A percentile compares a stretch with the other conserved stretches of the same genome.
Evolutionary conservation across 2,888 invertebrate genomes (phyloP).

Genomic region (Cheilosia variabilis): DNA sequence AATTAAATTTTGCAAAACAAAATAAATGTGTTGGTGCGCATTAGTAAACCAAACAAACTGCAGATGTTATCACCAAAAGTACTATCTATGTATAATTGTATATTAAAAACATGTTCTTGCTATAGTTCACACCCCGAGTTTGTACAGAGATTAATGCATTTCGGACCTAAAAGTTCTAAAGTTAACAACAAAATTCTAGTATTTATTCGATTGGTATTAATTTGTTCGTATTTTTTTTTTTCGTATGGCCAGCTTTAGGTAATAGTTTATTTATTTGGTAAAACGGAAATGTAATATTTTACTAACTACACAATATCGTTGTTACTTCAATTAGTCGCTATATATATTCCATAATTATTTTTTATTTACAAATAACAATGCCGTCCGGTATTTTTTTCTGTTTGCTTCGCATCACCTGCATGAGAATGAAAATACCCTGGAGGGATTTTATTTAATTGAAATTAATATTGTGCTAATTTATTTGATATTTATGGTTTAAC

Average conservation of each 20-base stretch:
- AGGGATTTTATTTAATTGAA: constrained; percentile 58
- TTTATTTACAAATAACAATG: constrained; percentile 12
- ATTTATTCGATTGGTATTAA: constrained; percentile 37
- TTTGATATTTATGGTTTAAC: constrained; percentile 20
- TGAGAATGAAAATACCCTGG: constrained; percentile 19
- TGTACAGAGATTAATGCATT: constrained; percentile 43
- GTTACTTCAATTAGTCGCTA: not conserved
- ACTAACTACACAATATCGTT: not conserved
- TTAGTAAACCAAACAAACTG: constrained; percentile 69
- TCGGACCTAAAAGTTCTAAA: constrained; percentile 29
- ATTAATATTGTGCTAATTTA: constrained; percentile 56
- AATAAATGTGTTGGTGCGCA: constrained; percentile 57
- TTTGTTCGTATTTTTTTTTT: constrained; percentile 12
- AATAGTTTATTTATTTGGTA: not conserved
- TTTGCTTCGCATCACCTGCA: constrained; percentile 19
- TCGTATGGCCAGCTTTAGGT: not conserved
- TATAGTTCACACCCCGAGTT: constrained; percentile 58
- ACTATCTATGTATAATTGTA: constrained; percentile 23
- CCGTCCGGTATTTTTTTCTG: too few relatives aligned
- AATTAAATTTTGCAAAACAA: constrained; percentile 10
- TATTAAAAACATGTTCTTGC: constrained; percentile 12
- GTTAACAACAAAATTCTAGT: constrained; percentile 10
- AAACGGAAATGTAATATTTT: not conserved
- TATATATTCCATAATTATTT: not conserved
- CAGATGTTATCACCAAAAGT: constrained; percentile 54